A percentile compares a stretch with the other conserved stretches of the same genome.
Evolutionary conservation across 2,113 vertebrate species (phyloP).

Genomic region (Hystrix cristata): DNA sequence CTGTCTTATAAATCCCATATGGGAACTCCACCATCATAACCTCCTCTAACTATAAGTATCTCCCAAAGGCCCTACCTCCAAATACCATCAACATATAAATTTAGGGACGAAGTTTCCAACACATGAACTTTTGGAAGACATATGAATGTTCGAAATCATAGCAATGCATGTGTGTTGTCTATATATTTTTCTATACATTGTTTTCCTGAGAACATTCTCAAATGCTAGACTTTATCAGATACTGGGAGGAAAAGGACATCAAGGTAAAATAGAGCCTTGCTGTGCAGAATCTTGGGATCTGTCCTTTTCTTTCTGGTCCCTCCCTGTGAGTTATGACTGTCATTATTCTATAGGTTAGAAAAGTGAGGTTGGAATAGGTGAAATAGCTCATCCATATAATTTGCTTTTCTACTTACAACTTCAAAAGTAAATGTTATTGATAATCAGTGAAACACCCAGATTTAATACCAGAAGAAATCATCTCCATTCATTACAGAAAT

Average conservation of each 20-base stretch:
- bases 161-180: background rate
- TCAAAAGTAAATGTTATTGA: conserved; percentile 20
- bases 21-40: background rate
- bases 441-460: background rate
- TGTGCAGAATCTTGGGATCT: background rate
- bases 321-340: background rate
- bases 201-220: background rate
- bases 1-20: background rate
- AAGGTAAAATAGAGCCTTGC: background rate
- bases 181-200: background rate
- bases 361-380: background rate
- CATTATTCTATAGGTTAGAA: background rate
- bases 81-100: background rate
- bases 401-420: conserved; percentile 43
- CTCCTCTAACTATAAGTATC: background rate
- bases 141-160: background rate
- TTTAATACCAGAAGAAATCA: background rate
- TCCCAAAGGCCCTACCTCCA: background rate
- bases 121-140: background rate
- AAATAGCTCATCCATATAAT: background rate
- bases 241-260: background rate
- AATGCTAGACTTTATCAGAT: background rate
- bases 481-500: conserved; percentile 22
- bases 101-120: background rate
- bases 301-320: background rate